Conservation (phyloP, 1,140 invertebrate species). For the Meloidogyne floridensis region DNA sequence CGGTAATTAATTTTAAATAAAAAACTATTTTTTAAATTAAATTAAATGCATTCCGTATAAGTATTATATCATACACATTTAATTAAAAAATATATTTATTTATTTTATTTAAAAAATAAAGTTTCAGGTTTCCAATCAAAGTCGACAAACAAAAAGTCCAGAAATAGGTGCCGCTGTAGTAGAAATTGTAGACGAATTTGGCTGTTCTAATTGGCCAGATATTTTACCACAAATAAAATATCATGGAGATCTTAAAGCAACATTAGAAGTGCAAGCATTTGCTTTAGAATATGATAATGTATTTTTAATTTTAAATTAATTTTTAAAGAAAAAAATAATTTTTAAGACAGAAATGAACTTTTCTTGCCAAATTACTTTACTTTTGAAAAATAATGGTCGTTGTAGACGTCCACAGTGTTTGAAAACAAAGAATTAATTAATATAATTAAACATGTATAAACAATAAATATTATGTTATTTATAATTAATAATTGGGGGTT, state of each 20-base stretch:
- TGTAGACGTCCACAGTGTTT: conserved; percentile 50
- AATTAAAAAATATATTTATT: background rate
- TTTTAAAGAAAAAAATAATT: background rate
- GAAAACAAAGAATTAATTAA: too few relatives aligned
- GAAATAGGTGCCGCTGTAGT: conserved; percentile 15
- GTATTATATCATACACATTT: background rate
- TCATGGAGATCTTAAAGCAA: conserved; percentile 45
- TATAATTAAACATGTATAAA: too few relatives aligned
- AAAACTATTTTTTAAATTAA: conserved; percentile 3
- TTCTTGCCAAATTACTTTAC: conserved; percentile 54
- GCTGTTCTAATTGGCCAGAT: conserved; percentile 49
- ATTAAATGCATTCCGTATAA: background rate
- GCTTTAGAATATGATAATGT: conserved; percentile 58
- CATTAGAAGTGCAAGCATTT: conserved; percentile 49
- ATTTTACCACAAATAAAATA: conserved; percentile 52
- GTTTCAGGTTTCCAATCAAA: conserved; percentile 1
- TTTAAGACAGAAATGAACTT: conserved; percentile 56
- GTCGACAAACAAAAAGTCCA: background rate
- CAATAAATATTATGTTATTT: too few relatives aligned
- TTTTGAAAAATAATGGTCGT: conserved; percentile 55
- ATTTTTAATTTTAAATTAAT: conserved; percentile 4
- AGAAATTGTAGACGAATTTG: conserved; percentile 60
- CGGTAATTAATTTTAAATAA: conserved; percentile 37
- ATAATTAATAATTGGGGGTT: too few relatives aligned
- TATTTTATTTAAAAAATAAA: conserved; percentile 1